A percentile compares a stretch with the other conserved stretches of the same genome.
Conservation (phyloP, 2,888 invertebrate species). For the Cosmia trapezina region DNA sequence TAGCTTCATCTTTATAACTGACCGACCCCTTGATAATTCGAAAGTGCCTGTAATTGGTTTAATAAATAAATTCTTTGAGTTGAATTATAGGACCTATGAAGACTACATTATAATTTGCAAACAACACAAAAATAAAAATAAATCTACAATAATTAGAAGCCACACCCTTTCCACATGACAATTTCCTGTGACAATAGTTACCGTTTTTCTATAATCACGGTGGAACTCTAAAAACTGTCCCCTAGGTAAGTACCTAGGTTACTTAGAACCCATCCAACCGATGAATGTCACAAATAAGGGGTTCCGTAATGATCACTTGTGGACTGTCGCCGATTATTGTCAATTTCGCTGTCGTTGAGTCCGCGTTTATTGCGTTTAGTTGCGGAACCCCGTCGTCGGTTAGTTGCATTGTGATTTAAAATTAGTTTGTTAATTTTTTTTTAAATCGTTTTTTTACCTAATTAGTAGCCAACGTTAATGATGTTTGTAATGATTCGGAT, state of each 20-base stretch:
- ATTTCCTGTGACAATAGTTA: slow-evolving; percentile 28
- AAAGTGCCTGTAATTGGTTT: not conserved
- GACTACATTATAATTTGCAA: slow-evolving; percentile 8
- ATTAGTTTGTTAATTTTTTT: slow-evolving; percentile 22
- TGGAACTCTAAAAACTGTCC: slow-evolving; percentile 60
- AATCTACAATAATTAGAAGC: not conserved
- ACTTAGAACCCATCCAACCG: slow-evolving; percentile 76
- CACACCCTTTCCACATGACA: slow-evolving; percentile 1
- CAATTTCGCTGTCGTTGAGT: slow-evolving; percentile 57
- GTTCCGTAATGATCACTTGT: slow-evolving; percentile 68
- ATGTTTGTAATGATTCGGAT: not conserved
- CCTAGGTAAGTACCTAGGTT: slow-evolving; percentile 58
- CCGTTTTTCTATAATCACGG: slow-evolving; percentile 36
- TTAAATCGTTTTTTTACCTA: not conserved
- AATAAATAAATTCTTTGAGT: not conserved
- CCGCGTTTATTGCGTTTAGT: slow-evolving; percentile 42
- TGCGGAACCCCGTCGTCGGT: slow-evolving; percentile 27
- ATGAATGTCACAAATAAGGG: slow-evolving; percentile 75
- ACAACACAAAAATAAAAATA: slow-evolving; percentile 3
- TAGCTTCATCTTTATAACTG: not conserved
- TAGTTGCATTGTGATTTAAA: slow-evolving; percentile 22
- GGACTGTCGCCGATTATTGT: slow-evolving; percentile 65
- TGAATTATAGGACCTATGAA: no score
- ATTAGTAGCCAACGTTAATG: not conserved
- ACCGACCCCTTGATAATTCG: not conserved